Conservation (phyloP, 23 tunicate species). For the Clavelina lepadiformis region DNA sequence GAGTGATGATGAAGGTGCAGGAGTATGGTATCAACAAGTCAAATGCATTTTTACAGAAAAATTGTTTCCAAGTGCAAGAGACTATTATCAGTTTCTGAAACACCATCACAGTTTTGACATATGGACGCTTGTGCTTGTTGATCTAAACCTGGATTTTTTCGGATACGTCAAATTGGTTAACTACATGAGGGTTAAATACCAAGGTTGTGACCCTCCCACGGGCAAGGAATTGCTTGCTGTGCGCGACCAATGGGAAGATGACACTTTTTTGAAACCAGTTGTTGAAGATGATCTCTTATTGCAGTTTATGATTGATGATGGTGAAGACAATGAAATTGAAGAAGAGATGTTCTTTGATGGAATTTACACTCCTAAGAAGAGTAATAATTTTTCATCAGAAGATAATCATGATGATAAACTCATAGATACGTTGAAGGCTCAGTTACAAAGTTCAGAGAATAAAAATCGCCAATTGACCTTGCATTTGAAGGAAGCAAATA, state of each 20-base stretch:
- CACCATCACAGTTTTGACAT: slow-evolving; percentile 53
- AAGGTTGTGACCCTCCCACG: slow-evolving; percentile 41
- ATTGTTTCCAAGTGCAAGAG: slow-evolving; percentile 31
- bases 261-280: slow-evolving; percentile 62
- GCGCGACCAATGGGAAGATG: slow-evolving; percentile 40
- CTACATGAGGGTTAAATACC: slow-evolving; percentile 47
- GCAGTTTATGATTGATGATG: slow-evolving; percentile 78
- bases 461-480: slow-evolving; percentile 16
- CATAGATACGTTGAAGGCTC: background rate
- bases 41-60: slow-evolving; percentile 67
- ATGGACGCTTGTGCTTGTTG: slow-evolving; percentile 73
- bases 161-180: slow-evolving; percentile 85
- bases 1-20: slow-evolving; percentile 11
- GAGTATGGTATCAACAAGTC: slow-evolving; percentile 10
- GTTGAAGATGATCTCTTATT: slow-evolving; percentile 70
- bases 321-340: slow-evolving; percentile 20
- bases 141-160: slow-evolving; percentile 68
- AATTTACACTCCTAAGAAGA: background rate
- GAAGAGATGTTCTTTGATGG: background rate
- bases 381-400: no score
- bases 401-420: background rate
- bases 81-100: slow-evolving; percentile 48
- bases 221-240: slow-evolving; percentile 21
- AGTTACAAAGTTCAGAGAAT: slow-evolving; percentile 3
- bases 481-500: slow-evolving; percentile 8